Evolutionary conservation across 2,797 vertebrate species (phyloP).

Genomic region (Oreonectes daqikongensis): DNA sequence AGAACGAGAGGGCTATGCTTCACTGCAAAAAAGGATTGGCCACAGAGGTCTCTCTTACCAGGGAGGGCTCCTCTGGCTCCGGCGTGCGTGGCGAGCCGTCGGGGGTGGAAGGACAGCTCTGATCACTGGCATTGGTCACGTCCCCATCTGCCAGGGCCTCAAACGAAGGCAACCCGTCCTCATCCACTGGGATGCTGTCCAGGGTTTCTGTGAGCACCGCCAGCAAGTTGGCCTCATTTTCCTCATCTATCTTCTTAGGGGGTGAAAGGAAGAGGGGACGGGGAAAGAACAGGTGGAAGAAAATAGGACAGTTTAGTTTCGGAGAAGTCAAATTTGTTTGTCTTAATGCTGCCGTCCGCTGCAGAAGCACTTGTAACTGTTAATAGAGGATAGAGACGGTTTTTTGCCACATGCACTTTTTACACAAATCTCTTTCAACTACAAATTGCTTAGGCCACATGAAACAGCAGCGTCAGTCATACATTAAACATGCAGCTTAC

Average conservation of each 20-base stretch:
- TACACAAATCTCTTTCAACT: constrained; percentile 58
- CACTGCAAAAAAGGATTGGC: constrained; percentile 28
- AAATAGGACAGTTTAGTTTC: constrained; percentile 78
- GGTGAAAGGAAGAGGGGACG: constrained; percentile 52
- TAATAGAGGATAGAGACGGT: constrained; percentile 67
- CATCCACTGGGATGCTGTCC: constrained; percentile 99
- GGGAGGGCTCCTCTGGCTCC: constrained; percentile 97
- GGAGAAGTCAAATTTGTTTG: constrained; percentile 61
- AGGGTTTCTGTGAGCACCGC: constrained; percentile 98
- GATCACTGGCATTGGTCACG: constrained; percentile 95
- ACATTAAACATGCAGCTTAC: constrained; percentile 82
- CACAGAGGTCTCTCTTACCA: constrained; percentile 84
- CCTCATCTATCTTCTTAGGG: constrained; percentile 98
- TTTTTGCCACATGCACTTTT: constrained; percentile 63
- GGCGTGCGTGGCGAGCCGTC: constrained; percentile 90
- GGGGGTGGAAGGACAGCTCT: constrained; percentile 92
- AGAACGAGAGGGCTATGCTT: constrained; percentile 44
- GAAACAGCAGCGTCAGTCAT: constrained; percentile 81
- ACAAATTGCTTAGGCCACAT: constrained; percentile 64
- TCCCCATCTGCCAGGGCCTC: constrained; percentile 98
- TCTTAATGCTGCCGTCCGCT: constrained; percentile 52
- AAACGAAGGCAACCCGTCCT: constrained; percentile 99
- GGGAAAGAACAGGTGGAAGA: constrained; percentile 54
- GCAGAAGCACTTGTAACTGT: constrained; percentile 63
- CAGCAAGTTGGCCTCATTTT: constrained; percentile 99